Evolutionary conservation across 1,140 invertebrate genomes (phyloP), one percentile per base, ranked within the genome.

Genomic region (Bemisia tabaci): DNA sequence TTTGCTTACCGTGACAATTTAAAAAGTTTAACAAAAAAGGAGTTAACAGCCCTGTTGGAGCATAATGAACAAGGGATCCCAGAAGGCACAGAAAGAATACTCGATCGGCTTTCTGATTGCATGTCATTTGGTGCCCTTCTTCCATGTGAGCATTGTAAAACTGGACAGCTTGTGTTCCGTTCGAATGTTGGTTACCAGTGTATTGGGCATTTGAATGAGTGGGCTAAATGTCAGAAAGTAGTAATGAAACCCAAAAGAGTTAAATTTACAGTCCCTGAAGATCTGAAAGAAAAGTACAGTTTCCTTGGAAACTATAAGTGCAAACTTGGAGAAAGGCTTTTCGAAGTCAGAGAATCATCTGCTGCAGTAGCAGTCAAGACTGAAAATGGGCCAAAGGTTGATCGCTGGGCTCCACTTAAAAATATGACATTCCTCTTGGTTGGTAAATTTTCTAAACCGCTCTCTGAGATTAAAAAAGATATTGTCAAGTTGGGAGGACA

Each of bases 111-210:
- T 1, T 81, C 87, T 17, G 96, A 98, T 78, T 79, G 84, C 26
- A 87, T 98, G 83, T 82, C 85, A 2, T 97, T 98, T 83, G 97
- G 97, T 62, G 83, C 85, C 26, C 77, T 95, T 17, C 74, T 84
- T 65, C 82, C 82, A 0, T 98, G 96, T 76, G 75, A 83, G 2
- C 85, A 89, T 73, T 99, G 97, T 75, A 85, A 85, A 66, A 75
- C 79, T 39, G 88, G 88, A 12, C 86, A 92, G 73, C 80, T 94
- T 21, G 74, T 82, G 63, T 88, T 85, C 68, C 83, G 84, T 65
- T 88, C 86, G 71, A 85, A 85, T 23, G 61, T 77, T 71, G 89
- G 88, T 0, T 96, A 95, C 73, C 78, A 82, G 68, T 96, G 94
- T 74, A 79, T 76, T 70, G 95, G 95, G 59, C 80, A 89, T 76